Conservation (phyloP, 2,113 vertebrate species). For the Daboia siamensis region DNA sequence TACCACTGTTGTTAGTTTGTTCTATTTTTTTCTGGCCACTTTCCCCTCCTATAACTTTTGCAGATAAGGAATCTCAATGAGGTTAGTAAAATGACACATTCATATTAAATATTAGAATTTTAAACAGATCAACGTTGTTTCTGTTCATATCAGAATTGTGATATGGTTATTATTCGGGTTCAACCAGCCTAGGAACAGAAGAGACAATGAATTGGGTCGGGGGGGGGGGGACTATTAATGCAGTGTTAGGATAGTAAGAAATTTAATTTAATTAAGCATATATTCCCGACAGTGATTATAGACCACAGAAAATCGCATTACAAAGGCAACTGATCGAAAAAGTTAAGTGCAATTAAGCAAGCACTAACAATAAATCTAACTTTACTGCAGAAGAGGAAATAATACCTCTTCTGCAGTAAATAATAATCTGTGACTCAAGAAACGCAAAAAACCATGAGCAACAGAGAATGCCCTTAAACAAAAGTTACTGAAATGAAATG, state of each 20-base stretch:
- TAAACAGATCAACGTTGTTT: background rate
- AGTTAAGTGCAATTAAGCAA: slow-evolving; percentile 4
- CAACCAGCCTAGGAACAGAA: background rate
- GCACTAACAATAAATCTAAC: background rate
- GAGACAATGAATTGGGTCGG: background rate
- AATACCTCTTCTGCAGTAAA: too few relatives aligned
- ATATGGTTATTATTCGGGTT: background rate
- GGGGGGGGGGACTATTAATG: background rate
- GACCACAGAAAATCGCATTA: background rate
- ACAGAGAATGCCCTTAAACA: background rate
- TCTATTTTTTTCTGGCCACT: background rate
- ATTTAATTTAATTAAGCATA: background rate
- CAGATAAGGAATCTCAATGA: background rate
- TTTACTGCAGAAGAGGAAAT: slow-evolving; percentile 25
- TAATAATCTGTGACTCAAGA: background rate
- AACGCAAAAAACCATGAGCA: background rate
- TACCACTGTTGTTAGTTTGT: background rate
- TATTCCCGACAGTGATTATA: background rate
- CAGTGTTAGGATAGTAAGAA: background rate
- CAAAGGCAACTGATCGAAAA: background rate
- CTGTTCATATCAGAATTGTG: background rate
- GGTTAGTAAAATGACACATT: background rate
- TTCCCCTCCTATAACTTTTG: background rate
- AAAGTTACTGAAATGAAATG: background rate
- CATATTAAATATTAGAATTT: background rate